Conservation (phyloP, 2,797 vertebrate genomes). For the Lerista edwardsae region DNA sequence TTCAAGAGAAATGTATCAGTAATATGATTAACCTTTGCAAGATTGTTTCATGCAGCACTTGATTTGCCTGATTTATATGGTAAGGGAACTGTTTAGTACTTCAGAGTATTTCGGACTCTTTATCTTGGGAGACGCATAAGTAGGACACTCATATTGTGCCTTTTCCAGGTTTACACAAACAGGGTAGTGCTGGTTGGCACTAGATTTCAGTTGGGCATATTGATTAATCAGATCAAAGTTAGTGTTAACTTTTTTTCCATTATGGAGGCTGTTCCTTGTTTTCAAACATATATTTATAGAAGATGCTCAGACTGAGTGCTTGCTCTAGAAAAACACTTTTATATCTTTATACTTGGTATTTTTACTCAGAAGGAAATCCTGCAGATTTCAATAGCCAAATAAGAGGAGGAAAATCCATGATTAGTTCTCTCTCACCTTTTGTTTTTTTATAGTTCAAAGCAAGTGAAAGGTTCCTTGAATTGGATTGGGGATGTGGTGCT, state of each 20-base stretch:
- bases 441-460: neutral
- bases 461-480: neutral
- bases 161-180: too few relatives aligned
- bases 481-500: too few relatives aligned
- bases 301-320: neutral
- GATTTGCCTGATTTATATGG: conserved; percentile 8
- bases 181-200: too few relatives aligned
- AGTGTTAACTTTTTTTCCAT: neutral
- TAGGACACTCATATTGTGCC: too few relatives aligned
- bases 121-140: too few relatives aligned
- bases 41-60: conserved; percentile 38
- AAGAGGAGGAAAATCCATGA: neutral
- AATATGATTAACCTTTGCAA: conserved; percentile 23
- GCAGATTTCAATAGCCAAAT: neutral
- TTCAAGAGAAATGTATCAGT: neutral
- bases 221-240: neutral
- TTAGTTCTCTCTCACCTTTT: neutral
- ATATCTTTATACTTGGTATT: neutral
- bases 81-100: too few relatives aligned
- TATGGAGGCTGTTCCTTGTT: neutral
- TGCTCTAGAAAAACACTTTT: neutral
- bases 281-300: neutral
- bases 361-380: neutral
- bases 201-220: too few relatives aligned
- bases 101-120: too few relatives aligned